Evolutionary conservation across 2,888 invertebrate genomes (phyloP), one percentile per base, ranked within the genome.

Genomic region (Gasteruption jaculator): DNA sequence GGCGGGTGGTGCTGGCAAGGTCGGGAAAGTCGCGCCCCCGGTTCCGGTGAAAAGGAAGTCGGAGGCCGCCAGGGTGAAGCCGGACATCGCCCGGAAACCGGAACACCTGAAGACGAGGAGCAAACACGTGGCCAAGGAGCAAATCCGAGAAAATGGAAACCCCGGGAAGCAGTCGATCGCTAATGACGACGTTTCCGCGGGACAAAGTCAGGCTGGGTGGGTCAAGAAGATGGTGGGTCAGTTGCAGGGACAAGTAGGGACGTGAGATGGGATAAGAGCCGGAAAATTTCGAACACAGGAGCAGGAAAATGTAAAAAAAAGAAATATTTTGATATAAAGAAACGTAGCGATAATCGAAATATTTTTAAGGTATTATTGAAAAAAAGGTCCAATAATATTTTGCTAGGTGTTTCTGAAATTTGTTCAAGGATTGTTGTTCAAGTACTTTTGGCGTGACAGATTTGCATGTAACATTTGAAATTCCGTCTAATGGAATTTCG

Each of bases 171-270:
- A 52, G 5, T 41, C 57, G 3, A 49, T 46, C 22, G 34, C 34
- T 14, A 57, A 49, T 5, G 64, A 63, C 8, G 70, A 71, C 30
- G 58, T 70, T 20, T 70, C 71, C 2, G 63, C 63, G 2, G 71
- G 69, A 0, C 69, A 71, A 37, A 70, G 69, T 49, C 68, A 68
- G 37, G 64, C 63, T 1, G 71, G 71, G 4, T 71, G 71, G 71
- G 71, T 71, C 1, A 56, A 61, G 15, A 69, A 63, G 49, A 69
- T 71, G 46, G 69, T 70, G 6, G 68, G 66, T 15, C 71, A 70
- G 42, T 44, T 71, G 29, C 70, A 71, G 35, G 63, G 59, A 33
- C 63, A 67, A 14, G 43, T 61, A 11, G 66, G 68, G 34, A 58
- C 61, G 34, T 67, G 55, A 62, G 54, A 10, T 30, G 32, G 27